Conservation (phyloP, 2,888 invertebrate species). For the Tineola bisselliella region DNA sequence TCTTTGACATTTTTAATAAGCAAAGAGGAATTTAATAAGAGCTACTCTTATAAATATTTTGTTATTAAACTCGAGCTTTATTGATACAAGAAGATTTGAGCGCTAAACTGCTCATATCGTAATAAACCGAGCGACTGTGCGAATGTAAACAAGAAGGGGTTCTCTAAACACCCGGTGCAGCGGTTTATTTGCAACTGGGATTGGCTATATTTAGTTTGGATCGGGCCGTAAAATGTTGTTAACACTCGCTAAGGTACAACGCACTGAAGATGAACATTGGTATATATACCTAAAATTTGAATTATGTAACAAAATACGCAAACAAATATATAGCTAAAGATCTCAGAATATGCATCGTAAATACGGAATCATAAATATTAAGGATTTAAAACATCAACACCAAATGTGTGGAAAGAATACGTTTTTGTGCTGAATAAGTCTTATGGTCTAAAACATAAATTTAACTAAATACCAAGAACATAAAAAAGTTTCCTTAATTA, state of each 20-base stretch:
- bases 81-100: neutral
- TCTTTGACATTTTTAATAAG: no score
- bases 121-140: slow-evolving; percentile 26
- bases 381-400: no score
- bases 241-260: neutral
- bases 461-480: neutral
- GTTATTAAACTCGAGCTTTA: neutral
- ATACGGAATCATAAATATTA: no score
- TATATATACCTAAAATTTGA: no score
- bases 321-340: no score
- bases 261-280: no score
- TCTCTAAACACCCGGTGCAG: slow-evolving; percentile 34
- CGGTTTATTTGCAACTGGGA: slow-evolving; percentile 16
- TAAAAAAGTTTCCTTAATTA: neutral
- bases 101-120: neutral
- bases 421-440: no score
- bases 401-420: no score
- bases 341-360: no score
- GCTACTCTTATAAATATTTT: neutral
- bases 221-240: neutral
- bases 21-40: neutral
- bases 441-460: no score
- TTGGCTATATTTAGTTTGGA: neutral
- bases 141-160: slow-evolving; percentile 46
- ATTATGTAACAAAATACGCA: no score